phyloP scores from a whole-genome alignment of 1,140 invertebrate genomes.

The Mylabris phalerata region DNA sequence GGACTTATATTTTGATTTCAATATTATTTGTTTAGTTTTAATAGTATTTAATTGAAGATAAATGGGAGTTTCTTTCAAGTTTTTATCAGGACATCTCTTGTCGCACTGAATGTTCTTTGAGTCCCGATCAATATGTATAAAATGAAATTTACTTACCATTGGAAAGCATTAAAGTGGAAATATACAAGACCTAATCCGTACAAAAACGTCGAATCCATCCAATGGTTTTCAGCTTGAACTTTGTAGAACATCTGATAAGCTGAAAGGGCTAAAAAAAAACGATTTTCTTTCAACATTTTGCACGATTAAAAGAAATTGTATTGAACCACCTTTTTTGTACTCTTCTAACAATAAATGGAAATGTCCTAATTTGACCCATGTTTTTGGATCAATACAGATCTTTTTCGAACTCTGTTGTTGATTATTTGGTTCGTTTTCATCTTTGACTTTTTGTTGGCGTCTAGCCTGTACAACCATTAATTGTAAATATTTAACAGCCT shows the following conservation, averaged over 20 bases:
- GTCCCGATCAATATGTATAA: too few species aligned
- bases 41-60: too few species aligned
- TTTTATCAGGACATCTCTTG: too few species aligned
- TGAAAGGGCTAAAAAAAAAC: conserved; percentile 70
- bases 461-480: conserved; percentile 74
- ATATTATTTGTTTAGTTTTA: too few species aligned
- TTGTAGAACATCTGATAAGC: conserved; percentile 90
- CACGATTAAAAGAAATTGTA: not conserved
- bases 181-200: conserved; percentile 93
- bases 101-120: not conserved
- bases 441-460: conserved; percentile 50
- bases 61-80: too few species aligned
- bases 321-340: conserved; percentile 72
- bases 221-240: conserved; percentile 67
- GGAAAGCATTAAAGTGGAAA: conserved; percentile 90
- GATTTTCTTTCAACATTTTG: not conserved
- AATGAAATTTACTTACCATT: conserved; percentile 71
- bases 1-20: too few species aligned
- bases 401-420: conserved; percentile 46
- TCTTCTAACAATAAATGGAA: conserved; percentile 87
- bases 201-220: conserved; percentile 85
- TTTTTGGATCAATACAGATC: conserved; percentile 79
- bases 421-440: conserved; percentile 43
- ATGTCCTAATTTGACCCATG: conserved; percentile 90
- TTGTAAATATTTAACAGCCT: conserved; percentile 76